Conservation (phyloP, 2,888 invertebrate species). For the Epirrhoe alternata region DNA sequence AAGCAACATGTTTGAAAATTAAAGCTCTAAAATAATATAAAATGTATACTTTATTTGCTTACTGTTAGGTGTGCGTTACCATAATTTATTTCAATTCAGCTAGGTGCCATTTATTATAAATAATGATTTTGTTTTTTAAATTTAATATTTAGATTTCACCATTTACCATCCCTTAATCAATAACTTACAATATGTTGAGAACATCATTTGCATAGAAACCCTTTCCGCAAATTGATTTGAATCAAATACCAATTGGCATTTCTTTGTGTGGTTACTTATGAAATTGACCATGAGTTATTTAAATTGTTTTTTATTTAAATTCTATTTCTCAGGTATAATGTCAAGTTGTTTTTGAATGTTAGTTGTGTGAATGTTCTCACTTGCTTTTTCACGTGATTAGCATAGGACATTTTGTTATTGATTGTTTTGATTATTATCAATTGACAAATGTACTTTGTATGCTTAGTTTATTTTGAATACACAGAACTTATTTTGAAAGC, state of each 20-base stretch:
- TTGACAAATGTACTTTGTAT: background rate
- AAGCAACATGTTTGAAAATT: too few species aligned
- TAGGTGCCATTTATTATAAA: too few species aligned
- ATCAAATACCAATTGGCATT: conserved; percentile 66
- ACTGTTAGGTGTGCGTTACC: too few species aligned
- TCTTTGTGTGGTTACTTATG: conserved; percentile 65
- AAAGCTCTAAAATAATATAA: too few species aligned
- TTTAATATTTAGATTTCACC: background rate
- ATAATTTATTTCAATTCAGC: too few species aligned
- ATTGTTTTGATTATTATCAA: conserved; percentile 21
- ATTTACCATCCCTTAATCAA: conserved; percentile 3
- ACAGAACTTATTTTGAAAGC: too few species aligned
- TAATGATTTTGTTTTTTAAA: too few species aligned
- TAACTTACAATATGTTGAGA: background rate
- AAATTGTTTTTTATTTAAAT: conserved; percentile 54
- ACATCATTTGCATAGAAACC: conserved; percentile 30
- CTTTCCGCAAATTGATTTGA: conserved; percentile 57
- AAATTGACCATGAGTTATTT: conserved; percentile 79
- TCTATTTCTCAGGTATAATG: conserved; percentile 25
- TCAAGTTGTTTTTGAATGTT: conserved; percentile 26
- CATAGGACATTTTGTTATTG: conserved; percentile 43
- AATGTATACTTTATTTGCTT: too few species aligned
- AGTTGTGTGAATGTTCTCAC: conserved; percentile 52
- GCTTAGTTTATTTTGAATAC: background rate
- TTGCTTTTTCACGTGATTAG: conserved; percentile 54